A percentile compares a stretch with the other conserved stretches of the same genome.
Conservation (phyloP, 2,113 vertebrate species). For the Dasyornis broadbenti region DNA sequence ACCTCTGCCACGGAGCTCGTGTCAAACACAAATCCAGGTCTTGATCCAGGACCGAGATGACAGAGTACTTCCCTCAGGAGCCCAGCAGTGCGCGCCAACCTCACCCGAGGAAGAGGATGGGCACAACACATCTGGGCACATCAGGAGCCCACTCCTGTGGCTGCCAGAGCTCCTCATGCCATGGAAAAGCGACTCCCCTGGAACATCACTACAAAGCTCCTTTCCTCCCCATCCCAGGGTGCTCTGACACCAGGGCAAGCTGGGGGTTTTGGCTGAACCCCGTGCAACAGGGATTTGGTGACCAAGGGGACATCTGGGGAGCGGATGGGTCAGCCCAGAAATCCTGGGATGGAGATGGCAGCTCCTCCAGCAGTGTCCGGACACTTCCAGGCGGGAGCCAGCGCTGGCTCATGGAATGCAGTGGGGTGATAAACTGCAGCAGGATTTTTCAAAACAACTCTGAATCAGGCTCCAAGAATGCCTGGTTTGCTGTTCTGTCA, state of each 20-base stretch:
- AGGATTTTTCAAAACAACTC: neutral
- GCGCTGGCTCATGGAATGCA: neutral
- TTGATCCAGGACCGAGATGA: neutral
- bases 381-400: neutral
- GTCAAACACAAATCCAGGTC: neutral
- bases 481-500: neutral
- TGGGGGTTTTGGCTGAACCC: accelerated
- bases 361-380: accelerated
- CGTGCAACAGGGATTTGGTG: neutral
- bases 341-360: neutral
- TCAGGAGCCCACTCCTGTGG: neutral
- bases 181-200: accelerated
- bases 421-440: neutral
- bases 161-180: neutral
- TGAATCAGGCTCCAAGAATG: neutral
- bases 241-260: neutral
- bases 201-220: neutral
- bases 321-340: neutral
- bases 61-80: neutral
- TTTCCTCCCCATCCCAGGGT: neutral
- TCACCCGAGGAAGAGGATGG: neutral
- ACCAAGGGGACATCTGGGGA: neutral
- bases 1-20: neutral
- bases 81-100: accelerated
- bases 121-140: neutral